Base-by-base conservation (phyloP, 2,888 invertebrate genomes). In the Drosophila birchii region DNA sequence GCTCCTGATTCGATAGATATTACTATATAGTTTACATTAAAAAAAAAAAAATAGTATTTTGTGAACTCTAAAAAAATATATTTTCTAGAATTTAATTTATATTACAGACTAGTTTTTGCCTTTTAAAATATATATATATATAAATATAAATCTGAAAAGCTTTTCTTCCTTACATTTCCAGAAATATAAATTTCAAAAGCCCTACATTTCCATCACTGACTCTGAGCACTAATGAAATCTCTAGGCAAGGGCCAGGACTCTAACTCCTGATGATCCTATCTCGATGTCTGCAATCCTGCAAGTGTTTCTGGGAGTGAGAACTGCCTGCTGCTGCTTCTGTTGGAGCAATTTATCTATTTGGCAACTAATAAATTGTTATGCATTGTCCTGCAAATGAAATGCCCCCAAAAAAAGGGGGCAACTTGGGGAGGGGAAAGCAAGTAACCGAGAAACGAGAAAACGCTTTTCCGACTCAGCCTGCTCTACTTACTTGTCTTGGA, bases 401-500 rank as follows among this genome's bases (percentile, higher is more conserved):
- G 53, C 44, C 18, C 54, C 20, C 3, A n/a, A 20, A 26, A 26
- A n/a, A 3, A 14, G 36, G 14, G 43, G 39, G 23, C 36, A 20
- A 34, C 3, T 12, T 0, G 7, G 14, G 20, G 0, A 5, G 18
- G 41, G 34, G 1, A 18, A 18, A 18, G 14, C 49, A 12, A 1
- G 36, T 1, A 47, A 29, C n/a, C n/a, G n/a, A n/a, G n/a, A 16
- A 32, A 54, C 18, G n/a, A 41, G 20, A 16, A 44, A 44, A 18
- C 14, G 12, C 20, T 18, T n/a, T 26, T 26, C 54, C 66, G 4
- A n/a, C 32, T 23, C 32, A 2, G 20, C 9, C 20, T 14, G 59
- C 32, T 41, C n/a, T 90, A 92, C 96, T 96, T 95, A 97, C 96
- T 97, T 94, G 97, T 97, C 94, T 98, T 98, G 81, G 97, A 97